These are phyloP conservation scores for Phocoena sinus DNA, from an alignment of 2,113 vertebrate genomes.

Conservation along the genomic window DNA sequence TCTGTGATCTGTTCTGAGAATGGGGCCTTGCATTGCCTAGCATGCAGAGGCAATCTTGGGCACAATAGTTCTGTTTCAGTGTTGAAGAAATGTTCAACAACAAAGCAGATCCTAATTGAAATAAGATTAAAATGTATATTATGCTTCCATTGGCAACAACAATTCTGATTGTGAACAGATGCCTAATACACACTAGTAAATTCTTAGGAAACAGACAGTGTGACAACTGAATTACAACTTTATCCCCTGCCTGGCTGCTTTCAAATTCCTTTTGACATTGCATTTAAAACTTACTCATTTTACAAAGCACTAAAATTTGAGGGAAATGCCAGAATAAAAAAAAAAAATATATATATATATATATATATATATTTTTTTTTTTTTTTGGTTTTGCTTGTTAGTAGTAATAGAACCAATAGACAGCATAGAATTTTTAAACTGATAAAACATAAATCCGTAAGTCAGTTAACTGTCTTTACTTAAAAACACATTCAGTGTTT, in stretches of 20 bases:
- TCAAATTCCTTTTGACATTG: background rate
- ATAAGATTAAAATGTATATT: background rate
- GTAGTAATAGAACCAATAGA: background rate
- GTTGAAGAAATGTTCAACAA: background rate
- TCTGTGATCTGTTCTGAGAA: background rate
- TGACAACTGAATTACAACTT: background rate
- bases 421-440: background rate
- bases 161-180: background rate
- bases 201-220: background rate
- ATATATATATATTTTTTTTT: background rate
- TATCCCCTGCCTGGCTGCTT: background rate
- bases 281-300: constrained; percentile 14
- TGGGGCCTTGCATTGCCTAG: background rate
- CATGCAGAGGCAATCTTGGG: background rate
- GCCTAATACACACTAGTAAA: background rate
- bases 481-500: background rate
- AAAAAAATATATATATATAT: background rate
- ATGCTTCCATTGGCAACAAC: background rate
- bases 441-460: background rate
- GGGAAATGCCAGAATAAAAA: background rate
- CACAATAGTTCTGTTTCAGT: background rate
- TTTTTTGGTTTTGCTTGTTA: background rate
- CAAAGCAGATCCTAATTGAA: background rate
- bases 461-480: background rate
- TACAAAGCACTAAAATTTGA: background rate